A percentile compares a stretch with the other conserved stretches of the same genome.
These are phyloP conservation scores for Brachionus paranguensis DNA, from an alignment of 1,140 invertebrate genomes.

Conservation along the genomic window DNA sequence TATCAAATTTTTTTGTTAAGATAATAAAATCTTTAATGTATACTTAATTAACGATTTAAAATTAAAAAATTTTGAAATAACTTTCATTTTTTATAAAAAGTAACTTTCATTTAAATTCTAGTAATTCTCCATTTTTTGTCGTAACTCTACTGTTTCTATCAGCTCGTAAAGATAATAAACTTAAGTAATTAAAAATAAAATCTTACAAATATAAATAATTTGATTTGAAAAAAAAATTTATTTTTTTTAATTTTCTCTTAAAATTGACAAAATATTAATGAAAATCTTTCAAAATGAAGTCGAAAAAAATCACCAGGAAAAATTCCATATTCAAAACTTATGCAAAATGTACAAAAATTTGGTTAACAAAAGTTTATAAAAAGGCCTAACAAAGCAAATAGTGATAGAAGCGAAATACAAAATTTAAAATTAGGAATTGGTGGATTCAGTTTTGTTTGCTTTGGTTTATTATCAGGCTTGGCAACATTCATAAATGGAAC, in stretches of 20 bases:
- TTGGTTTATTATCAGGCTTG: background rate
- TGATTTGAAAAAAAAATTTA: background rate
- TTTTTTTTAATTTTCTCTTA: background rate
- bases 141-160: too few species aligned
- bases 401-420: background rate
- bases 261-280: background rate
- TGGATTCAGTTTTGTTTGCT: background rate
- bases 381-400: background rate
- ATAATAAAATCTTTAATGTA: too few species aligned
- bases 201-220: too few species aligned
- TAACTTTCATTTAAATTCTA: too few species aligned
- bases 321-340: background rate
- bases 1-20: too few species aligned
- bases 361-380: background rate
- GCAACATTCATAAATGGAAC: conserved; percentile 23
- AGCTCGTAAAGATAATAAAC: background rate
- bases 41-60: too few species aligned
- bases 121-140: too few species aligned
- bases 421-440: background rate
- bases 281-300: background rate
- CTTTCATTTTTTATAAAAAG: too few species aligned
- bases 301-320: background rate
- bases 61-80: too few species aligned
- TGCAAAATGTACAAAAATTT: background rate
- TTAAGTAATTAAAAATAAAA: too few species aligned